A percentile compares a stretch with the other conserved stretches of the same genome.
phyloP scores from a whole-genome alignment of 2,888 invertebrate genomes.

The Drosophila niveifrons region DNA sequence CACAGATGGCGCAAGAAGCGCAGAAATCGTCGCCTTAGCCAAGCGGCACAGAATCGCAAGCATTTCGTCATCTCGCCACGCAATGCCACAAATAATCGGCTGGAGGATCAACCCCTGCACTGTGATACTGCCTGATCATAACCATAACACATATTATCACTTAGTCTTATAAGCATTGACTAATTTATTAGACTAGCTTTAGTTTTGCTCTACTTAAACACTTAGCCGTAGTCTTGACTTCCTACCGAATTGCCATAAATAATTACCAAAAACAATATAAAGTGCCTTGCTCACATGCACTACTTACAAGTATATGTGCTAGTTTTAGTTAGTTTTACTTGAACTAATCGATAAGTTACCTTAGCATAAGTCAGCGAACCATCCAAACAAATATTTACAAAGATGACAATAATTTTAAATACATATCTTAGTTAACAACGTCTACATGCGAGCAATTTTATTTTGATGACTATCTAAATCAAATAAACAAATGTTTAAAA shows the following conservation, averaged over 20 bases:
- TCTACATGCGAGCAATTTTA: neutral
- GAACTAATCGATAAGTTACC: slow-evolving; percentile 33
- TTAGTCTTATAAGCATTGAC: slow-evolving; percentile 26
- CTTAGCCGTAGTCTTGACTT: slow-evolving; percentile 32
- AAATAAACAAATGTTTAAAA: too few species aligned
- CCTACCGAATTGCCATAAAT: slow-evolving; percentile 45
- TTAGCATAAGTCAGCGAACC: slow-evolving; percentile 38
- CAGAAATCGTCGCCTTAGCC: slow-evolving; percentile 54
- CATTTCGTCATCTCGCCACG: slow-evolving; percentile 80
- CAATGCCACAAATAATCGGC: slow-evolving; percentile 72
- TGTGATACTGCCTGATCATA: slow-evolving; percentile 79
- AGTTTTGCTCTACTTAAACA: slow-evolving; percentile 34
- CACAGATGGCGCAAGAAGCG: slow-evolving; percentile 72
- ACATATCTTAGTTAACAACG: slow-evolving; percentile 12
- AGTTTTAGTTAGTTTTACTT: slow-evolving; percentile 11
- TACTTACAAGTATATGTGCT: slow-evolving; percentile 13
- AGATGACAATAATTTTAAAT: slow-evolving; percentile 27
- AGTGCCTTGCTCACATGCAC: slow-evolving; percentile 26
- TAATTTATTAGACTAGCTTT: slow-evolving; percentile 51
- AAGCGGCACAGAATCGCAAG: slow-evolving; percentile 71
- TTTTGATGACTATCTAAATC: neutral
- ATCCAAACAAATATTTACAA: slow-evolving; percentile 32
- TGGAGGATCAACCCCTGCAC: slow-evolving; percentile 75
- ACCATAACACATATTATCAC: slow-evolving; percentile 6
- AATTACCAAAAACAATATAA: slow-evolving; percentile 38